Evolutionary conservation across 2,888 invertebrate species (phyloP), one percentile per base, ranked within the genome.

Genomic region (Sphaerophoria taeniata): DNA sequence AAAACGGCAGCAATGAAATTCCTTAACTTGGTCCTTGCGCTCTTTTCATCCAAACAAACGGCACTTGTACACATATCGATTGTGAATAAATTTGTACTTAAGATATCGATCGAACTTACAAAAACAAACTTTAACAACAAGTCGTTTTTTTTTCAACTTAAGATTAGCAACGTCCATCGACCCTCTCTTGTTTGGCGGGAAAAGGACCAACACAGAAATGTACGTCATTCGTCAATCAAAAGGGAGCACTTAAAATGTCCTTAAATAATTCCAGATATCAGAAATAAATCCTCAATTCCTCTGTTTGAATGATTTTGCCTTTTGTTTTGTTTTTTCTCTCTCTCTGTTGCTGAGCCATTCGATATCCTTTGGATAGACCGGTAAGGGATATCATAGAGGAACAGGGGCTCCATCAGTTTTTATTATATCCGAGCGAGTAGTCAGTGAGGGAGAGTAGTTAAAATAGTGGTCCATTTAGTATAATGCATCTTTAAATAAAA

Each of bases 221-320:
- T 61, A 61, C 51, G 75, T 72, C 71, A 75, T 80, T 84, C 67
- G 75, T 84, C 84, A 84, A 80, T 80, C 84, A 84, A 71, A 71
- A 36, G 14, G 53, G 49, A 84, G 80, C 84, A 84, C 84, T 84
- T 84, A 80, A 75, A 79, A 84, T 72, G 75, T 75, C 84, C 84
- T 80, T 75, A 84, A 84, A 84, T 80, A 84, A 84, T 84, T 84
- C 84, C 71, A 75, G 80, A 75, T 84, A 75, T 80, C 79, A 67
- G 60, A 72, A 79, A 67, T 75, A 80, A 80, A 80, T 80, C 80
- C 72, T 67, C 45, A 67, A 65, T 81, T 75, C 16, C 55, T 72
- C 14, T 58, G 63, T 53, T 51, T 58, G 36, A 24, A 24, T 24
- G 11, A 24, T 47, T 63, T 47, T 63, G 63, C 33, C 39, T 24